Percentiles rank a stretch among this genome's conserved stretches.
Evolutionary conservation across 2,888 invertebrate species (phyloP).

Genomic region (Plagodis pulveraria): DNA sequence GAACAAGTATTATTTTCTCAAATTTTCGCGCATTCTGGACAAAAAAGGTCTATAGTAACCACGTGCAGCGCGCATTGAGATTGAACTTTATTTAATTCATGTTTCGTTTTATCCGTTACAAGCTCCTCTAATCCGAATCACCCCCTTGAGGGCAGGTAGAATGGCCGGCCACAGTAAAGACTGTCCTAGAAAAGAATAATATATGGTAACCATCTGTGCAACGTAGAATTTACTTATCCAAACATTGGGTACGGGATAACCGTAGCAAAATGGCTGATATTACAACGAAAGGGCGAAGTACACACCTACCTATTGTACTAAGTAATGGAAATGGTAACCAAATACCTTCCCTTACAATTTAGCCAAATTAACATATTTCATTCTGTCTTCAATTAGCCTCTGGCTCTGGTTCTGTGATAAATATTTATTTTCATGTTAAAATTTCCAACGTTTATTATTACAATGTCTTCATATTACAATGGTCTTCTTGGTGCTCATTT

Average conservation of each 20-base stretch:
- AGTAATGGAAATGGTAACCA: conserved; percentile 7
- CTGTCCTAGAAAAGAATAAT: not conserved
- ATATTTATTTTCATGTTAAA: too few species aligned
- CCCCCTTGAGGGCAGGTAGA: too few species aligned
- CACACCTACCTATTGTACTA: conserved; percentile 6
- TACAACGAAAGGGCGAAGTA: conserved; percentile 1
- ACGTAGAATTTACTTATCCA: conserved; percentile 27
- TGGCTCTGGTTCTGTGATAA: not conserved
- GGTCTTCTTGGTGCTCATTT: too few species aligned
- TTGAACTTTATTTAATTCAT: too few species aligned
- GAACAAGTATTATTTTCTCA: too few species aligned
- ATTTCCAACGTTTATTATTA: too few species aligned
- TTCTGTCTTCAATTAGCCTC: not conserved
- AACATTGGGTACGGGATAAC: conserved; percentile 26
- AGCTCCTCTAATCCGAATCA: too few species aligned
- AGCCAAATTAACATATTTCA: conserved; percentile 4
- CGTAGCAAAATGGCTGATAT: conserved; percentile 19
- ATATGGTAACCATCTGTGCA: conserved; percentile 10
- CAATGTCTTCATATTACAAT: too few species aligned
- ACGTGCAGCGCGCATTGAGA: too few species aligned
- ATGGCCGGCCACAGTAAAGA: not conserved
- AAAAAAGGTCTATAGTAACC: too few species aligned
- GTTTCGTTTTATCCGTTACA: too few species aligned
- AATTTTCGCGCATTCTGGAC: too few species aligned
- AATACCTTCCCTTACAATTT: conserved; percentile 14